Evolutionary conservation across 2,797 vertebrate genomes (phyloP).

Genomic region (Pseudocheirus occidentalis): DNA sequence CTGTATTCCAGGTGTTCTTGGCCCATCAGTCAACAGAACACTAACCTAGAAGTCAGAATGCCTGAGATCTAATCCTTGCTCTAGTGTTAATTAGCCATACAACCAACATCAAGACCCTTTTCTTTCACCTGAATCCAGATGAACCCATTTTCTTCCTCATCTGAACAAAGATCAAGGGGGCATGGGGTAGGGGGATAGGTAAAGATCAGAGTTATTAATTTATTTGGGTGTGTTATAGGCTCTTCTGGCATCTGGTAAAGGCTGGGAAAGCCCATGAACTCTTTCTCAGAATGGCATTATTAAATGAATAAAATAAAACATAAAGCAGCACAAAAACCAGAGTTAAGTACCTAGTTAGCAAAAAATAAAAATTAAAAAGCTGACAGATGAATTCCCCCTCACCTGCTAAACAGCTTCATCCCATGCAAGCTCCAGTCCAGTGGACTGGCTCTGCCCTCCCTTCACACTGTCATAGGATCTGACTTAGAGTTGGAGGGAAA

Average conservation of each 20-base stretch:
- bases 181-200: too few species aligned
- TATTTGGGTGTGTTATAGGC: neutral
- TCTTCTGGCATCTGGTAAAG: neutral
- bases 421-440: neutral
- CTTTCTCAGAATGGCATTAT: neutral
- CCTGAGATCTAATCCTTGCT: neutral
- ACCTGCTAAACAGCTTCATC: neutral
- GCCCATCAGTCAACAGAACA: neutral
- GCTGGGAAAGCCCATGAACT: neutral
- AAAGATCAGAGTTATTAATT: neutral
- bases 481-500: neutral
- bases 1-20: neutral
- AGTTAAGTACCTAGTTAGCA: neutral
- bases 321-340: neutral
- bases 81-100: neutral
- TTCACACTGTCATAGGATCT: neutral
- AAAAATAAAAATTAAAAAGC: neutral
- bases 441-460: neutral
- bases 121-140: neutral
- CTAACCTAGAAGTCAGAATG: neutral
- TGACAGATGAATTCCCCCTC: neutral
- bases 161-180: neutral
- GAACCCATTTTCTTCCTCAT: too few species aligned
- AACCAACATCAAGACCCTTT: neutral
- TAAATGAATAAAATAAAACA: neutral